Evolutionary conservation across 1,140 invertebrate genomes (phyloP).

Genomic region (Lepidotrigona ventralis): DNA sequence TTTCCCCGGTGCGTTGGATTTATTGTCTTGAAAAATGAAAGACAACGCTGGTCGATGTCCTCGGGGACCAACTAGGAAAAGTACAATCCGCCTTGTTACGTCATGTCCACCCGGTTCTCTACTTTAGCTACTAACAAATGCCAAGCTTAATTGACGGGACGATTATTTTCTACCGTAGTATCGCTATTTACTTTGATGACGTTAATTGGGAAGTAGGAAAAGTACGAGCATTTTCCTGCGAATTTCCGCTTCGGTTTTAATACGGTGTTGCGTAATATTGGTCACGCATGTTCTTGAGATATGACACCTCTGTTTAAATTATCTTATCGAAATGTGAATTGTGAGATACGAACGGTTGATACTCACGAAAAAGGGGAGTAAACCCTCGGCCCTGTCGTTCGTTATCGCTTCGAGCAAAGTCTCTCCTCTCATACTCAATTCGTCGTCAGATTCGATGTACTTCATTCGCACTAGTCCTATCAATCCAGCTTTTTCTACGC

Average conservation of each 20-base stretch:
- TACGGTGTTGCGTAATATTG: too few relatives aligned
- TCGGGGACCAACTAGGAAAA: constrained; percentile 57
- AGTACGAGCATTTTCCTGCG: too few relatives aligned
- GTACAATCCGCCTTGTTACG: constrained; percentile 48
- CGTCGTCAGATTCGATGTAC: constrained; percentile 92
- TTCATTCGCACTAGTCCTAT: constrained; percentile 95
- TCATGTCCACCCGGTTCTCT: constrained; percentile 3
- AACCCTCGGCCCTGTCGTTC: constrained; percentile 90
- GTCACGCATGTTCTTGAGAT: background rate
- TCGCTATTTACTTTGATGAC: background rate
- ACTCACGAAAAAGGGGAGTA: constrained; percentile 98
- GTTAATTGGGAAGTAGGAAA: background rate
- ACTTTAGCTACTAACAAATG: constrained; percentile 25
- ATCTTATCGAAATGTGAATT: background rate
- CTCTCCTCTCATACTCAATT: constrained; percentile 91
- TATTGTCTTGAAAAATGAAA: constrained; percentile 9
- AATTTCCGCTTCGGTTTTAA: background rate
- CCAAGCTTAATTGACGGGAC: constrained; percentile 46
- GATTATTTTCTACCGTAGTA: background rate
- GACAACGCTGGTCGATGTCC: constrained; percentile 10
- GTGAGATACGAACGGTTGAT: background rate
- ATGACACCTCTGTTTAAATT: too few relatives aligned
- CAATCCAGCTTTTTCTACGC: constrained; percentile 96
- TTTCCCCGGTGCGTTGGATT: background rate
- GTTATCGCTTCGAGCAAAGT: constrained; percentile 89